phyloP scores from a whole-genome alignment of 2,113 vertebrate species.

The Sprattus sprattus region DNA sequence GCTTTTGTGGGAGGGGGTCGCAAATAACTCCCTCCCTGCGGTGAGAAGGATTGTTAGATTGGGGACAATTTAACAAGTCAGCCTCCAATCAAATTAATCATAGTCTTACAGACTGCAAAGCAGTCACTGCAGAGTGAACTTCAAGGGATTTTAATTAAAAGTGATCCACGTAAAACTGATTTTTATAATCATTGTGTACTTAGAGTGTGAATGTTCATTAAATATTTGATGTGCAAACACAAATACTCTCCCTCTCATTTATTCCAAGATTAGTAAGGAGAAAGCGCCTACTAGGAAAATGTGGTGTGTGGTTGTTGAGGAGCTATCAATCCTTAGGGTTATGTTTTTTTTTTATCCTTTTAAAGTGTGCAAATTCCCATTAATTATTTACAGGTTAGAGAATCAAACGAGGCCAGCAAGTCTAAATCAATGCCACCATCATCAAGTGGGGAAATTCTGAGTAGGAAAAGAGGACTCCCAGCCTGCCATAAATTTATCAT shows the following conservation, averaged over 20 bases:
- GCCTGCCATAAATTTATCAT: constrained; percentile 61
- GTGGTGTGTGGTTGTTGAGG: constrained; percentile 12
- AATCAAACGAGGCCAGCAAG: constrained; percentile 4
- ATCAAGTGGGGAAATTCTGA: constrained; percentile 63
- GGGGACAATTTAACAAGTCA: constrained; percentile 14
- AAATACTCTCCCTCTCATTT: not conserved
- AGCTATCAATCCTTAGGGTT: not conserved
- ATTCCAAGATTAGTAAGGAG: not conserved
- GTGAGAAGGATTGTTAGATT: constrained; percentile 40
- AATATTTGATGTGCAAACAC: not conserved
- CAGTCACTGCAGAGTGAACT: not conserved
- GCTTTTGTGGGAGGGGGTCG: constrained; percentile 15
- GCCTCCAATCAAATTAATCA: not conserved
- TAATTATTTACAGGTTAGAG: constrained; percentile 38
- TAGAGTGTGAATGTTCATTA: not conserved
- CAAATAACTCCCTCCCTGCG: constrained; percentile 43
- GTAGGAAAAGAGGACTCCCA: constrained; percentile 28
- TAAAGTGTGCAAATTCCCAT: constrained; percentile 31
- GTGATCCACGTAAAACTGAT: not conserved
- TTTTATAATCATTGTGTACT: not conserved
- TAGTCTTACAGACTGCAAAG: not conserved
- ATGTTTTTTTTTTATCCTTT: constrained; percentile 17
- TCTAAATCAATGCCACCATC: constrained; percentile 50
- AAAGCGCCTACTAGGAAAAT: not conserved
- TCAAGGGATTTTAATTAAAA: not conserved